These are phyloP conservation scores for Origma solitaria DNA, from an alignment of 2,113 vertebrate species.

Conservation along the genomic window DNA sequence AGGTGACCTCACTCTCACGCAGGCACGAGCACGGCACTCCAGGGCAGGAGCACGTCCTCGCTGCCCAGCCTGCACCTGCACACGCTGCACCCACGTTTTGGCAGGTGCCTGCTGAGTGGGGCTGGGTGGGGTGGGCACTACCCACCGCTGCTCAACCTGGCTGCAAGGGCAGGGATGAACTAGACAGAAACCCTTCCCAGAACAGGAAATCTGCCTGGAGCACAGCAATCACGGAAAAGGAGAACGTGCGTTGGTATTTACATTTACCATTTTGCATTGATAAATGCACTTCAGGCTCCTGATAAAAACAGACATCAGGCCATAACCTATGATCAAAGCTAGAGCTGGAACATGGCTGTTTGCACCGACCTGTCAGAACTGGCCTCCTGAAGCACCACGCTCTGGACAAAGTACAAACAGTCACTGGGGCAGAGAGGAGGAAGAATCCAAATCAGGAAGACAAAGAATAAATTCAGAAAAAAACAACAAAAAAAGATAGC, in stretches of 20 bases:
- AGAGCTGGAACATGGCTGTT: not conserved
- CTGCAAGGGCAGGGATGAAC: not conserved
- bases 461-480: not conserved
- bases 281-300: not conserved
- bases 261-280: not conserved
- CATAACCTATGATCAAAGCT: not conserved
- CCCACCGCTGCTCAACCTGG: not conserved
- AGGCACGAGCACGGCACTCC: fast-evolving
- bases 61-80: not conserved
- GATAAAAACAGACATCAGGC: not conserved
- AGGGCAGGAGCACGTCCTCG: fast-evolving
- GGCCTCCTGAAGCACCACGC: not conserved
- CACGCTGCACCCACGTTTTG: not conserved
- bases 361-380: not conserved
- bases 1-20: not conserved
- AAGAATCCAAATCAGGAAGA: not conserved
- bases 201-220: not conserved
- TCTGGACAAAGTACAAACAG: not conserved
- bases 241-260: not conserved
- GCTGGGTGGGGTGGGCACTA: not conserved
- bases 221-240: not conserved
- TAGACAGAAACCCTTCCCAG: not conserved
- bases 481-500: not conserved
- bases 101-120: not conserved
- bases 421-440: not conserved